Evolutionary conservation across 1,140 invertebrate species (phyloP).

Genomic region (Pseudomyrmex flavicornis): DNA sequence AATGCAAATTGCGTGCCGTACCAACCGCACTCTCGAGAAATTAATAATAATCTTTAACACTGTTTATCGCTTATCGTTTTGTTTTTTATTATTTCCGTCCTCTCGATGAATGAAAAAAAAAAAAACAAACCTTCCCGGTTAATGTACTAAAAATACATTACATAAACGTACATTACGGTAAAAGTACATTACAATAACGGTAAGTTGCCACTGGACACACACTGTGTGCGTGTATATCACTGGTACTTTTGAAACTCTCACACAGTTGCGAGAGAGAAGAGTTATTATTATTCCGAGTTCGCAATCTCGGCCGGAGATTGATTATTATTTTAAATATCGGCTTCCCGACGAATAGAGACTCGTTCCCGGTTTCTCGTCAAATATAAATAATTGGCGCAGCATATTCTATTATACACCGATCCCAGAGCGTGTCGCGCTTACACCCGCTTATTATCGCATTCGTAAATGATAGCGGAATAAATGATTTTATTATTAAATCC

Average conservation of each 20-base stretch:
- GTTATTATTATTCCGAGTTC: slow-evolving; percentile 31
- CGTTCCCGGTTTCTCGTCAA: slow-evolving; percentile 12
- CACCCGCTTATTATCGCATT: slow-evolving; percentile 53
- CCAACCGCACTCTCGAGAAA: background rate
- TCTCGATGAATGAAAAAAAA: background rate
- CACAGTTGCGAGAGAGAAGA: background rate
- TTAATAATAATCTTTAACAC: slow-evolving; percentile 15
- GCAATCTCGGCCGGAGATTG: slow-evolving; percentile 23
- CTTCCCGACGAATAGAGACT: slow-evolving; percentile 11
- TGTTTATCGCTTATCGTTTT: slow-evolving; percentile 1
- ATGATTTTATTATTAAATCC: slow-evolving; percentile 49
- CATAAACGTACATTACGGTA: too few species aligned
- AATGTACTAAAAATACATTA: slow-evolving; percentile 15
- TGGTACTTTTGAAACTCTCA: slow-evolving; percentile 9
- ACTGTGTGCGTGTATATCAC: background rate
- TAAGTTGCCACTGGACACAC: background rate
- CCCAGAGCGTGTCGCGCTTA: background rate
- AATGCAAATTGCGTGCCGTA: slow-evolving; percentile 12
- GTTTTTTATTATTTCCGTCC: slow-evolving; percentile 1
- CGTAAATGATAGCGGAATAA: slow-evolving; percentile 43
- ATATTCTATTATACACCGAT: slow-evolving; percentile 26
- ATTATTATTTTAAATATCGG: slow-evolving; percentile 56
- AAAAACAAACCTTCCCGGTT: background rate
- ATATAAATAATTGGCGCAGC: slow-evolving; percentile 26
- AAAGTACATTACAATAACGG: background rate